Conservation (phyloP, 2,888 invertebrate genomes). For the Pseudococcus jackbeardsleyi region DNA sequence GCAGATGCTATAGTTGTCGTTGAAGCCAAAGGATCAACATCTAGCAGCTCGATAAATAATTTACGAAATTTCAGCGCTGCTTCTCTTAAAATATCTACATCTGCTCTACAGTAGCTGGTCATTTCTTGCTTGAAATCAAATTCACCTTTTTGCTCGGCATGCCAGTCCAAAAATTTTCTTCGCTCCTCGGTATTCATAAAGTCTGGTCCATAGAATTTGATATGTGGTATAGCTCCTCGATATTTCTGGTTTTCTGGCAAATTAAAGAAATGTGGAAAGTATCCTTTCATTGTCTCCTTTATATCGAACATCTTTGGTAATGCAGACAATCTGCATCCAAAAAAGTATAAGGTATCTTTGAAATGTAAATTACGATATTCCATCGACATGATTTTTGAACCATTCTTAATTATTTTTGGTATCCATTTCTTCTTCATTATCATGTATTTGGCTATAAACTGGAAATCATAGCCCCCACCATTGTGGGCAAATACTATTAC, state of each 20-base stretch:
- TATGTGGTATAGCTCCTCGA: slow-evolving; percentile 66
- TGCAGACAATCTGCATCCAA: not conserved
- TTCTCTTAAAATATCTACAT: slow-evolving; percentile 68
- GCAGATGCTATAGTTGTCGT: slow-evolving; percentile 68
- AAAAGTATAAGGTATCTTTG: not conserved
- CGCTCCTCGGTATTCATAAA: slow-evolving; percentile 66
- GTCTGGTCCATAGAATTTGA: slow-evolving; percentile 67
- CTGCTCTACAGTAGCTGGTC: slow-evolving; percentile 67
- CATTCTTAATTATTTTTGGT: not conserved
- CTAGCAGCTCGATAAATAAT: slow-evolving; percentile 66
- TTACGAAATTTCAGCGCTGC: slow-evolving; percentile 68
- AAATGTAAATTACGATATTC: not conserved
- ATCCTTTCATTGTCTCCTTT: slow-evolving; percentile 66
- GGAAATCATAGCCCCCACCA: not conserved
- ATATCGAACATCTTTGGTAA: slow-evolving; percentile 68
- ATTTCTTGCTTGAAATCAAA: slow-evolving; percentile 68
- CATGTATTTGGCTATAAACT: not conserved
- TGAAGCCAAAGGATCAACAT: slow-evolving; percentile 68
- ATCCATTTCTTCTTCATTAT: not conserved
- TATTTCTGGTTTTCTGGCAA: slow-evolving; percentile 67
- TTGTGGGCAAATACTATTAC: not conserved
- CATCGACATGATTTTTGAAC: not conserved
- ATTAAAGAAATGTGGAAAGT: slow-evolving; percentile 68
- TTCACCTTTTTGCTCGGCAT: slow-evolving; percentile 64
- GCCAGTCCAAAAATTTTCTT: slow-evolving; percentile 67